These are phyloP conservation scores for Psix sp. DNA, from an alignment of 1,140 invertebrate species.

Conservation along the genomic window DNA sequence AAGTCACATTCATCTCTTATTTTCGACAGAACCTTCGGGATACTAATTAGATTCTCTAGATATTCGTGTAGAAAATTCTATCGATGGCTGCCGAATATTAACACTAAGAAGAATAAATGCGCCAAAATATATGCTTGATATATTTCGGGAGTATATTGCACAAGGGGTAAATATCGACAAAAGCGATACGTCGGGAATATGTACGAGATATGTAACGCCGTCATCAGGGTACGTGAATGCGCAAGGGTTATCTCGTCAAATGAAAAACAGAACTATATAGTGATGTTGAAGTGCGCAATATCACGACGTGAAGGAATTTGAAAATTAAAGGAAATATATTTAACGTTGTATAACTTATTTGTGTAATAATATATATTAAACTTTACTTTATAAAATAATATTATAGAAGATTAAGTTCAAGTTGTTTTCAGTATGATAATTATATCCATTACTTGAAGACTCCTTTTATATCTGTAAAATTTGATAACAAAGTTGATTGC, in stretches of 20 bases:
- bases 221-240: constrained; percentile 34
- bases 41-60: constrained; percentile 55
- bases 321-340: too few species aligned
- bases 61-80: constrained; percentile 45
- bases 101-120: constrained; percentile 50
- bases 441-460: too few species aligned
- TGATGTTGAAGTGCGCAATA: too few species aligned
- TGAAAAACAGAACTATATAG: too few species aligned
- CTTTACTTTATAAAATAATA: too few species aligned
- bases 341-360: too few species aligned
- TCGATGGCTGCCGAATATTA: constrained; percentile 46
- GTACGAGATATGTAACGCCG: constrained; percentile 26
- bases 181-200: constrained; percentile 29
- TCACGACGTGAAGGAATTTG: too few species aligned
- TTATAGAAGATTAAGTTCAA: too few species aligned
- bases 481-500: too few species aligned
- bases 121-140: constrained; percentile 42
- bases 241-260: constrained; percentile 4
- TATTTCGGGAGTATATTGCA: constrained; percentile 46
- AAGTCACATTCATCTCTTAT: constrained; percentile 45
- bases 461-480: too few species aligned
- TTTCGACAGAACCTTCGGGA: constrained; percentile 34
- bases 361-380: too few species aligned
- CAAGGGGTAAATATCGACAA: constrained; percentile 31
- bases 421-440: too few species aligned